Evolutionary conservation across 2,888 invertebrate genomes (phyloP).

Genomic region (Stenichneumon culpator): DNA sequence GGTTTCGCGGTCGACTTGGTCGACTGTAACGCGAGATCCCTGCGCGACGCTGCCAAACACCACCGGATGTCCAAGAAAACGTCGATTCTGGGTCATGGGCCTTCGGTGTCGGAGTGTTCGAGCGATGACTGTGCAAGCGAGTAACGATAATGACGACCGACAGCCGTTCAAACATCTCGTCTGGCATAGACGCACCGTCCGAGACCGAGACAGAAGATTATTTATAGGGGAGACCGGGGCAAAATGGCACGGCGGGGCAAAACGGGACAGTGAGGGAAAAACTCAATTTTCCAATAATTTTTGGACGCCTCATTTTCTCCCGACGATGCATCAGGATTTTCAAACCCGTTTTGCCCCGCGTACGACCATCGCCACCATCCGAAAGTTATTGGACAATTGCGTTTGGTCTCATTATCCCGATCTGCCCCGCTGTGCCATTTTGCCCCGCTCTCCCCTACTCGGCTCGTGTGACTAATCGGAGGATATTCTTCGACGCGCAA

Average conservation of each 20-base stretch:
- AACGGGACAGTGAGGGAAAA: no score
- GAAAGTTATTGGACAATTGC: no score
- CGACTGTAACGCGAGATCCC: conserved; percentile 52
- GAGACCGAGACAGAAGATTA: conserved; percentile 34
- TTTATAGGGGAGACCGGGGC: no score
- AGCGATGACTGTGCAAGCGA: conserved; percentile 18
- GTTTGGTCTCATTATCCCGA: no score
- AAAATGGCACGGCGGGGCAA: no score
- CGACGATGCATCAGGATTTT: no score
- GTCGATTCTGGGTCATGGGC: conserved; percentile 62
- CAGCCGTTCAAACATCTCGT: neutral
- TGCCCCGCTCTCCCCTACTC: no score
- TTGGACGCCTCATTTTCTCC: no score
- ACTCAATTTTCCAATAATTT: no score
- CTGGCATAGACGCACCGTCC: neutral
- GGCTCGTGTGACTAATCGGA: conserved; percentile 58
- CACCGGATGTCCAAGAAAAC: conserved; percentile 41
- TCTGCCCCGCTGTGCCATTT: no score
- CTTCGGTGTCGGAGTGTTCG: conserved; percentile 12
- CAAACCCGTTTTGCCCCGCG: no score
- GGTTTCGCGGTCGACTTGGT: conserved; percentile 59
- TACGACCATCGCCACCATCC: no score
- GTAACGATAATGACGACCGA: conserved; percentile 25
- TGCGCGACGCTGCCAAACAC: conserved; percentile 40
- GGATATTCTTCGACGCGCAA: conserved; percentile 48